phyloP scores from a whole-genome alignment of 2,888 invertebrate genomes.

The Tetragonula carbonaria region DNA sequence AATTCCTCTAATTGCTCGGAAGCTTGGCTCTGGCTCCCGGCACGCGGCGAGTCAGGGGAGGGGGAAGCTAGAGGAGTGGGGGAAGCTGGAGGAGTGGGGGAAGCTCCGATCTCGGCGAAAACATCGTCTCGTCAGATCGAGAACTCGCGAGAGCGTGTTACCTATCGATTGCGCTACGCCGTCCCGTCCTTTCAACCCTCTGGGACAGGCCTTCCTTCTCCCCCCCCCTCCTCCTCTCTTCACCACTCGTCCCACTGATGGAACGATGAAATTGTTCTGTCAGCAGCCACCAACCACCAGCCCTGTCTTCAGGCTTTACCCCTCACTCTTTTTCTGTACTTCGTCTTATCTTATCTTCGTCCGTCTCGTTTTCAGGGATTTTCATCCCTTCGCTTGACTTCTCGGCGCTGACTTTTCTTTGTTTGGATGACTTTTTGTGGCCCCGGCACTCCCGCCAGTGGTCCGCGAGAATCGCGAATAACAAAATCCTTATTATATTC shows the following conservation, averaged over 20 bases:
- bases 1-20: conserved; percentile 52
- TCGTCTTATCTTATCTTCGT: not conserved
- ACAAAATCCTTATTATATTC: too few species aligned
- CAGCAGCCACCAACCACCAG: conserved; percentile 68
- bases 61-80: too few species aligned
- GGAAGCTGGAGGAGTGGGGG: not conserved
- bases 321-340: not conserved
- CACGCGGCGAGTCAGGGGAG: not conserved
- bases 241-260: conserved; percentile 8
- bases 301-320: conserved; percentile 22
- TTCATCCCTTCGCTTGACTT: not conserved
- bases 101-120: conserved; percentile 40
- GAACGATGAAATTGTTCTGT: conserved; percentile 74
- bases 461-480: too few species aligned
- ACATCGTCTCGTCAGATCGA: conserved; percentile 35
- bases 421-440: not conserved
- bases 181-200: conserved; percentile 35
- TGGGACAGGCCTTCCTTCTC: conserved; percentile 32
- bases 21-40: conserved; percentile 17
- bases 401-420: not conserved
- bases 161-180: conserved; percentile 52
- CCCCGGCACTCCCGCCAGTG: not conserved
- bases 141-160: conserved; percentile 46
- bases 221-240: too few species aligned
- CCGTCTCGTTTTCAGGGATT: not conserved